Percentiles rank a stretch among this genome's conserved stretches.
Evolutionary conservation across 2,797 vertebrate species (phyloP).

Genomic region (Spinibarbus caldwelli): DNA sequence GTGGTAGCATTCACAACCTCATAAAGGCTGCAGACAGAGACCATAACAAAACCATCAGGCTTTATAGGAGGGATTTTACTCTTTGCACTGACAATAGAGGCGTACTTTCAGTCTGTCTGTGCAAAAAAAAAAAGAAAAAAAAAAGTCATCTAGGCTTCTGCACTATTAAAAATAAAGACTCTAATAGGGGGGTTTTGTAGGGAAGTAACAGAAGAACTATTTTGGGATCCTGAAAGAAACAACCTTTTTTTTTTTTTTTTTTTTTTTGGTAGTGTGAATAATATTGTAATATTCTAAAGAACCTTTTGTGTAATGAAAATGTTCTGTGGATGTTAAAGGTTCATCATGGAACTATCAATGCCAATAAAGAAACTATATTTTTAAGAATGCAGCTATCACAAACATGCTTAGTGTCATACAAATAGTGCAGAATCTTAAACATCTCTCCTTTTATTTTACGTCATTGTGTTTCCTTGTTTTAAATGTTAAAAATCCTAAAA

Average conservation of each 20-base stretch:
- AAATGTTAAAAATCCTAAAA: neutral
- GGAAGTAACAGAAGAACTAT: neutral
- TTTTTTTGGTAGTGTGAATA: neutral
- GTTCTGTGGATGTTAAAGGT: neutral
- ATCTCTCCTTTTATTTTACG: too few relatives aligned
- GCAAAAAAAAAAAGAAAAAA: too few relatives aligned
- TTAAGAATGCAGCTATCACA: neutral
- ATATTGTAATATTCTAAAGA: neutral
- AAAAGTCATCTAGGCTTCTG: neutral
- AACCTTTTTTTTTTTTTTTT: too few relatives aligned
- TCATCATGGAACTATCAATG: neutral
- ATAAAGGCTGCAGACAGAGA: slow-evolving; percentile 53
- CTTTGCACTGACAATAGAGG: slow-evolving; percentile 30
- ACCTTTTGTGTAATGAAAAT: neutral
- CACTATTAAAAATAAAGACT: neutral
- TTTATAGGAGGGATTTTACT: slow-evolving; percentile 30
- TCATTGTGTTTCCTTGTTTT: too few relatives aligned
- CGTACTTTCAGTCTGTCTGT: slow-evolving; percentile 23
- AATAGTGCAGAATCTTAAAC: neutral
- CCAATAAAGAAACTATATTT: neutral
- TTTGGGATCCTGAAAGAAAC: neutral
- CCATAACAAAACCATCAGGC: slow-evolving; percentile 57
- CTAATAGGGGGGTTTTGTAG: neutral
- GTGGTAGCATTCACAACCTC: slow-evolving; percentile 57
- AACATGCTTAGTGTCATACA: neutral